Conservation (phyloP, 2,797 vertebrate species). For the Peromyscus eremicus region DNA sequence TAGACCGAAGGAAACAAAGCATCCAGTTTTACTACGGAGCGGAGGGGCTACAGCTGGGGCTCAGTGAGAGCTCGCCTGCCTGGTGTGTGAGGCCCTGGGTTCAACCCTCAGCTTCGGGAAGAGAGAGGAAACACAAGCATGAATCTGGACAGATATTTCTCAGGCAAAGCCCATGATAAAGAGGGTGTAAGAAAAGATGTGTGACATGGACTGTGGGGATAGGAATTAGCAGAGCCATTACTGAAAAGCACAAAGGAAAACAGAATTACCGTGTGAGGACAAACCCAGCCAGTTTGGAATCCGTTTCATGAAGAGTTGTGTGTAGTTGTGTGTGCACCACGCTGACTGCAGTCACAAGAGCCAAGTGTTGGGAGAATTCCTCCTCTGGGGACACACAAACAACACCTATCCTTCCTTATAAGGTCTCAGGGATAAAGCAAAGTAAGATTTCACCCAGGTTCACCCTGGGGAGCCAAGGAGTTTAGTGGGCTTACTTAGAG, state of each 20-base stretch:
- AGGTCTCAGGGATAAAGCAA: neutral
- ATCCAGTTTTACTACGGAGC: fast-evolving
- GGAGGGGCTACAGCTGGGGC: too few relatives aligned
- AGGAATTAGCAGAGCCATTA: too few relatives aligned
- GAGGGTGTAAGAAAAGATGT: too few relatives aligned
- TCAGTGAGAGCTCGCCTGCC: neutral
- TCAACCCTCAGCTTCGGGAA: neutral
- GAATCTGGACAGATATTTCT: neutral
- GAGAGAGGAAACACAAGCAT: neutral
- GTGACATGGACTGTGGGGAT: neutral
- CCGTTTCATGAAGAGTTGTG: too few relatives aligned
- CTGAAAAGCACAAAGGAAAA: neutral
- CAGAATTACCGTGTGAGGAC: neutral
- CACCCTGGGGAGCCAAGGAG: neutral
- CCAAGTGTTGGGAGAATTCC: neutral
- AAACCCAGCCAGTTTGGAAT: neutral
- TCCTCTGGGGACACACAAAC: neutral
- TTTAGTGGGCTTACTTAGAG: neutral
- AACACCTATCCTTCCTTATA: neutral
- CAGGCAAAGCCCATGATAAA: neutral
- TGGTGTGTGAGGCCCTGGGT: too few relatives aligned
- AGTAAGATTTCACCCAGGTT: neutral
- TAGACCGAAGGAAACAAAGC: neutral
- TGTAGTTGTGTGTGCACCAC: neutral
- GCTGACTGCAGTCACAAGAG: neutral